Base-by-base conservation (phyloP, 2,888 invertebrate species). In the Caradrina kadenii region DNA sequence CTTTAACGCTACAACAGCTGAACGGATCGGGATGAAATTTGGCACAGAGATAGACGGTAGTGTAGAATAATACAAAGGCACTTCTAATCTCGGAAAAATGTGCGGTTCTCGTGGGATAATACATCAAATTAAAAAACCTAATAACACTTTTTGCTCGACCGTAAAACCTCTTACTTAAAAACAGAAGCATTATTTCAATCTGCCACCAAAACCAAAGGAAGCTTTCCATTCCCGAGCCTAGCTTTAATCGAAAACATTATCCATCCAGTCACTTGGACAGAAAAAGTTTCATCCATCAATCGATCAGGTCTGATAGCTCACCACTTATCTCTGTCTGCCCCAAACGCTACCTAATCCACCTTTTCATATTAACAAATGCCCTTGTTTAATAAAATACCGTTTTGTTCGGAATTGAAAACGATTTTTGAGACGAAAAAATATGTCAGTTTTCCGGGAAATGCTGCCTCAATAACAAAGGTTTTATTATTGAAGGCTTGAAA, bases 301-400 rank as follows among this genome's bases (percentile, higher is more conserved):
- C 69, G 77, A 71, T 69, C 72, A 73, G 60, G 11, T 62, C 26
- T 42, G 65, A 80, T 75, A 52, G 61, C 60, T 31, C 10, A 56
- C 60, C 71, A 83, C 81, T 83, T 77, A 73, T 82, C 83, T 75
- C 22, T 64, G 83, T 81, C 83, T 26, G 17, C 15, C n/a, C 58
- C 69, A 80, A 73, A 19, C 52, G 62, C 13, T 59, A 49, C 48
- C 50, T 61, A 62, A 78, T 79, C 54, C 63, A n/a, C 53, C 62
- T 50, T 71, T 80, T 78, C 79, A 82, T 74, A 82, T 73, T 64
- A 82, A 76, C 67, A 64, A 73, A 69, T 61, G 73, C 61, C 54
- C 58, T 68, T 73, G 66, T 71, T 78, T 82, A 75, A 80, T 80
- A 80, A 76, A 75, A 78, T 64, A 73, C 69, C 63, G 63, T 80